Conservation (phyloP, 2,888 invertebrate species). For the Acholoe squamosa region DNA sequence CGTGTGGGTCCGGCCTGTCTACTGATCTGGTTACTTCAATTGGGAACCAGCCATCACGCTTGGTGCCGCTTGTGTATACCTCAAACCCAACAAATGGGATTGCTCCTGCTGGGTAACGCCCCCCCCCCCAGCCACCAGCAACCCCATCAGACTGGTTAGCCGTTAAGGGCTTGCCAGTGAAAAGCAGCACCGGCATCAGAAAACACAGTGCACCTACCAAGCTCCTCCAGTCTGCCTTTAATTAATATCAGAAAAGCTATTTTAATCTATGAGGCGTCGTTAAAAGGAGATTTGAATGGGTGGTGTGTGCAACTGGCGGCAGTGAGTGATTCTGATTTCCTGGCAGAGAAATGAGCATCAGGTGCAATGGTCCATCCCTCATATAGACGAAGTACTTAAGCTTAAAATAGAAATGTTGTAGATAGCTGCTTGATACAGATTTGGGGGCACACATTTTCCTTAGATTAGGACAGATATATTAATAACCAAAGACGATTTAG, state of each 20-base stretch:
- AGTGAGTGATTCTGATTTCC: too few relatives aligned
- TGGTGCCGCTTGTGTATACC: neutral
- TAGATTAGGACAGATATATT: too few relatives aligned
- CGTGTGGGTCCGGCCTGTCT: neutral
- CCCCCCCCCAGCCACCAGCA: neutral
- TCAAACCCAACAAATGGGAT: neutral
- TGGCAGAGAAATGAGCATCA: too few relatives aligned
- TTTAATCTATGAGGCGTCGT: neutral
- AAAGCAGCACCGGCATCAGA: neutral
- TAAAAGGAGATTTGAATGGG: too few relatives aligned
- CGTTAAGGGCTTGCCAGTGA: neutral
- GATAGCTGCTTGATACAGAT: too few relatives aligned
- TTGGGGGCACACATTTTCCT: too few relatives aligned
- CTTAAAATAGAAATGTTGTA: too few relatives aligned
- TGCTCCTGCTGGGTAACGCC: neutral
- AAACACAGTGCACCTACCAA: neutral
- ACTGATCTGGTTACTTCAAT: conserved; percentile 1
- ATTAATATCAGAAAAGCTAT: conserved; percentile 17
- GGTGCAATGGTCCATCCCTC: too few relatives aligned
- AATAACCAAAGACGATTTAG: too few relatives aligned
- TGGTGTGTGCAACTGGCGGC: too few relatives aligned
- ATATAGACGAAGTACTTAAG: too few relatives aligned
- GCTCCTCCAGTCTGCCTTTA: conserved; percentile 3
- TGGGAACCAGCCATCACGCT: neutral
- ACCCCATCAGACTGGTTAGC: neutral